These are phyloP conservation scores for Berghia stephanieae DNA, from an alignment of 1,140 invertebrate species.

Conservation along the genomic window DNA sequence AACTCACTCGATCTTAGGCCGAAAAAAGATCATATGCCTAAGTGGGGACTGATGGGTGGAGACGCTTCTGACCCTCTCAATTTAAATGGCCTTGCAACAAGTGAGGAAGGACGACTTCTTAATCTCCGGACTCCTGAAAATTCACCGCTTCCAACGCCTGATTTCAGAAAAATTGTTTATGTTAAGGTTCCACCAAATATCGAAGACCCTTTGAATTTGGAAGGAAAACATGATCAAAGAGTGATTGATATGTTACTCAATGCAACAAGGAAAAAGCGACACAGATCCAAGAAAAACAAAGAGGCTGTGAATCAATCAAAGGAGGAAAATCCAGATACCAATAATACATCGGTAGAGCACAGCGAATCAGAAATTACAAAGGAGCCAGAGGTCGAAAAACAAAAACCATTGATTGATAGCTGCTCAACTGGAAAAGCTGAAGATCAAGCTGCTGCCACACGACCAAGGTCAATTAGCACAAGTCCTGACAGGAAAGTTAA, in stretches of 20 bases:
- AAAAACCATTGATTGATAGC: conserved; percentile 21
- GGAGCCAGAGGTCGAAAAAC: neutral
- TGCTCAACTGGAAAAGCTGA: neutral
- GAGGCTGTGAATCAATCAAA: neutral
- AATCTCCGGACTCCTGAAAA: conserved; percentile 89
- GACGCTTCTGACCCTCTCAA: conserved; percentile 95
- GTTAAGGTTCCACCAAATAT: conserved; percentile 93
- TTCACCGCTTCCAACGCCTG: conserved; percentile 87
- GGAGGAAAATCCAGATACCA: neutral
- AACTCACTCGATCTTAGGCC: conserved; percentile 19
- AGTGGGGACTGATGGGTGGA: conserved; percentile 79
- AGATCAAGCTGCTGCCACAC: neutral
- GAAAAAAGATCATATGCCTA: conserved; percentile 30
- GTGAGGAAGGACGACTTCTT: conserved; percentile 80
- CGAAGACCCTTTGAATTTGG: conserved; percentile 88
- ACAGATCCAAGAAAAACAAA: conserved; percentile 31
- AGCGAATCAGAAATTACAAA: neutral
- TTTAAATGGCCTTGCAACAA: conserved; percentile 86
- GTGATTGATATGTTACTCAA: conserved; percentile 25
- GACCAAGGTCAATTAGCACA: conserved; percentile 24
- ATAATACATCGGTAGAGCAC: neutral
- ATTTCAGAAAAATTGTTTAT: conserved; percentile 83
- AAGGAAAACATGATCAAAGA: conserved; percentile 64
- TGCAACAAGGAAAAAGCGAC: conserved; percentile 29
- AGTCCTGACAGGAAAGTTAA: conserved; percentile 40